Evolutionary conservation across 1,140 invertebrate genomes (phyloP).

Genomic region (Bemisia tabaci): DNA sequence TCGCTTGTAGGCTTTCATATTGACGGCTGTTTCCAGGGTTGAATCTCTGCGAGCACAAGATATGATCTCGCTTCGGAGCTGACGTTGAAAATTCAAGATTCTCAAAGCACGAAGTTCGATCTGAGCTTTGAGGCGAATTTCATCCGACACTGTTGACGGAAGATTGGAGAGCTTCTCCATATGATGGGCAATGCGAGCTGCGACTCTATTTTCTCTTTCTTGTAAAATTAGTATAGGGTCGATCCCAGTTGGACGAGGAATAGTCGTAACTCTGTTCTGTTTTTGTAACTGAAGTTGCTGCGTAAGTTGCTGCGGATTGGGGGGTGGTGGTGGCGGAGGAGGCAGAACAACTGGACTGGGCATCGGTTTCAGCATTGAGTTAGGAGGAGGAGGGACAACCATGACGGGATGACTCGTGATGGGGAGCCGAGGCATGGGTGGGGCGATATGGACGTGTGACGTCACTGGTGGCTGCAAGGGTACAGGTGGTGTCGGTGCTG

Average conservation of each 20-base stretch:
- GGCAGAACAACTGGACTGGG: too few species aligned
- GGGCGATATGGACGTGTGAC: too few species aligned
- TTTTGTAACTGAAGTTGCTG: too few species aligned
- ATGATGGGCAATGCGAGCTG: conserved; percentile 63
- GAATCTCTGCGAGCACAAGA: conserved; percentile 83
- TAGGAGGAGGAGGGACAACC: too few species aligned
- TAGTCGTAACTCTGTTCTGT: too few species aligned
- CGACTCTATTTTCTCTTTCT: conserved; percentile 85
- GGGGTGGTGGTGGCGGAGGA: conserved; percentile 21
- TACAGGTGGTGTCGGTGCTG: too few species aligned
- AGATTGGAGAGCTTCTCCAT: conserved; percentile 69
- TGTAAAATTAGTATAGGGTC: conserved; percentile 85
- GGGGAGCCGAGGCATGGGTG: too few species aligned
- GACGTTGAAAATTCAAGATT: conserved; percentile 88
- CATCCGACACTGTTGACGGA: conserved; percentile 84
- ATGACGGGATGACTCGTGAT: too few species aligned
- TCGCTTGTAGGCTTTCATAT: conserved; percentile 91
- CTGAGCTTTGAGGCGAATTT: conserved; percentile 79
- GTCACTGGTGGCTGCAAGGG: too few species aligned
- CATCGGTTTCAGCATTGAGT: too few species aligned
- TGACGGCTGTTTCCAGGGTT: conserved; percentile 87
- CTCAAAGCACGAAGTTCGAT: conserved; percentile 88
- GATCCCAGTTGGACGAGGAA: conserved; percentile 75
- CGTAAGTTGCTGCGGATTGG: conserved; percentile 29
- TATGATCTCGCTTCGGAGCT: conserved; percentile 59